Base-by-base conservation (phyloP, 2,888 invertebrate genomes). In the Hylaea fasciaria region DNA sequence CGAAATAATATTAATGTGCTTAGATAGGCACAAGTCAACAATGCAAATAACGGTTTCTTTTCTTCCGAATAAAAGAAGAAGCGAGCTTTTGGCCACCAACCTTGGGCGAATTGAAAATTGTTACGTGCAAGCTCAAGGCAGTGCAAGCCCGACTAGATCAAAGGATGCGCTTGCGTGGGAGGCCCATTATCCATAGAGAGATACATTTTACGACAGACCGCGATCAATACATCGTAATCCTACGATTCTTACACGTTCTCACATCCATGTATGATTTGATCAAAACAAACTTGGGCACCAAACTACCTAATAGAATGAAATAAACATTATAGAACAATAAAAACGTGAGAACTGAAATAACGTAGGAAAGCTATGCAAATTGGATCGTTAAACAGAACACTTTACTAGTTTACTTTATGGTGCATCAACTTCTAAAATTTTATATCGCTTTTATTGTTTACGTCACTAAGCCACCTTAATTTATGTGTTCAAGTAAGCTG, bases 281-380 rank as follows among this genome's bases (percentile, higher is more conserved):
- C 51, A 63, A 64, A 59, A 59, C 56, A 64, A 64, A 64, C 56
- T 53, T 56, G 5, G 22, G 3, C 5, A 22, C 22, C 22, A 3
- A 22, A 2, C 22, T 22, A 22, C 22, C 22, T 57, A 65, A 59
- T 54, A 64, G 57, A 68, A 71, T 57, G 41, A 53, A 62, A 68
- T 68, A 62, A 65, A 54, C 49, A 62, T 69, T 69, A 65, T 40
- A 64, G 58, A 73, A 78, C 75, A 74, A 75, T 74, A 76, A 75
- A 61, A 73, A 73, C 70, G 74, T 78, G 78, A 73, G 75, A 80
- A 77, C 61, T 69, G 47, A 67, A 67, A 66, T 69, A 71, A 71
- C 67, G 50, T 44, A 48, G 47, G 64, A 74, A 71, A 62, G 62
- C 66, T 76, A 81, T 81, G 78, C 72, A 80, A 82, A 83, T 75